These are phyloP conservation scores for Phrynocephalus forsythii DNA, from an alignment of 2,797 vertebrate species.

Conservation along the genomic window DNA sequence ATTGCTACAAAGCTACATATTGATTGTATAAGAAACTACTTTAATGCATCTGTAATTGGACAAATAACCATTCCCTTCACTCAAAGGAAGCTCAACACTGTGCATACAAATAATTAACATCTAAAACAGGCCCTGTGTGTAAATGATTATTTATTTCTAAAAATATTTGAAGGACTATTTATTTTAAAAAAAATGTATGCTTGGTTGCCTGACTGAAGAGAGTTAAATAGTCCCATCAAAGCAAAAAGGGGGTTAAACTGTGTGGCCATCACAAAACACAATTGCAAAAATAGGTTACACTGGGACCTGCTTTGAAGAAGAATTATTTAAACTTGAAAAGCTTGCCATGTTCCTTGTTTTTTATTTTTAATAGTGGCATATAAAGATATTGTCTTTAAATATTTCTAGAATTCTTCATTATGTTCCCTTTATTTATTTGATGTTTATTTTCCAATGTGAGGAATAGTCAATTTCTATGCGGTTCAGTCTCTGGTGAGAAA, in stretches of 20 bases:
- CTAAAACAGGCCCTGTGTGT: background rate
- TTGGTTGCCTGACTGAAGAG: background rate
- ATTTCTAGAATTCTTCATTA: background rate
- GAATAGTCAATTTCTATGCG: background rate
- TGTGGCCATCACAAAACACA: too few species aligned
- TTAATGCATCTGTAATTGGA: background rate
- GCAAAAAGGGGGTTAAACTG: too few species aligned
- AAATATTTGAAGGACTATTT: background rate
- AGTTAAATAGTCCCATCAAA: background rate
- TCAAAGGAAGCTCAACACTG: background rate
- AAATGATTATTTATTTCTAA: background rate
- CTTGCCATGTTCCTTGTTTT: too few species aligned
- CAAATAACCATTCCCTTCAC: background rate
- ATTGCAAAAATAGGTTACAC: too few species aligned
- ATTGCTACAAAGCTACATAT: background rate
- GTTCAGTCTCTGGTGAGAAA: background rate
- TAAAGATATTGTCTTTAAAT: too few species aligned
- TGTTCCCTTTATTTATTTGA: background rate
- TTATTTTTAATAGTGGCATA: too few species aligned
- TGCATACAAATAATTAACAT: background rate
- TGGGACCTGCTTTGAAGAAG: too few species aligned
- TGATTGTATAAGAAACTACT: background rate
- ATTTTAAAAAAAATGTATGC: background rate
- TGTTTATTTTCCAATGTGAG: background rate
- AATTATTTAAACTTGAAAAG: too few species aligned